Evolutionary conservation across 2,888 invertebrate species (phyloP), one percentile per base, ranked within the genome.

Genomic region (Rhagonycha lutea): DNA sequence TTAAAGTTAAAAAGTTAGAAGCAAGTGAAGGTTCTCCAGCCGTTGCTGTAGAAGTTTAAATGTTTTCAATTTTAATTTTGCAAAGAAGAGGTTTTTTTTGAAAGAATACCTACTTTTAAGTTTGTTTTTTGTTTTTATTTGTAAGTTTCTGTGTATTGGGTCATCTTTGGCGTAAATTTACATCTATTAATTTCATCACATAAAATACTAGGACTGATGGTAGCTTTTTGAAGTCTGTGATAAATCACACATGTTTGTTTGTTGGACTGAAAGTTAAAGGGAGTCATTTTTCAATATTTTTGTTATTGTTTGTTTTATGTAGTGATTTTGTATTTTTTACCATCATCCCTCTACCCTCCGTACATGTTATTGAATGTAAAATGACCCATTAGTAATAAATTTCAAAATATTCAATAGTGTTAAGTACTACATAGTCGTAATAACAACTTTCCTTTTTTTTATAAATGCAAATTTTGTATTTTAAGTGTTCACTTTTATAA

Each of bases 1-100:
- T 91, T 81, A 91, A 91, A 88, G 89, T 90, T 24, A 91, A 91
- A 87, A 88, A 90, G 78, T 88, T 91, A 61, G 88, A 90, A 71
- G 87, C 89, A 8, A 89, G 88, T 72, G 86, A 87, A n/a, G 89
- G 88, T 73, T 89, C 89, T 79, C 86, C 88, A 80, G 87, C 88
- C 85, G 89, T 90, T 65, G 80, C 79, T 82, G 89, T 90, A 80
- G 89, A 89, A 81, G 89, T 88, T 83, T 89, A 90, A 87, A 89
- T 63, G n/a, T 47, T 47, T n/a, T 12, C 47, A n/a, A 47, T 47
- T n/a, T 47, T n/a, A 47, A n/a, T 47, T 47, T 7, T 47, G 47
- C 47, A 8, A 47, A 4, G n/a, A 47, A 1, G n/a, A 47, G 47
- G n/a, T 47, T 47, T 47, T 47, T 47, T 47, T n/a, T 5, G n/a